Conservation (phyloP, 2,888 invertebrate species). For the Pseudoips prasinana region DNA sequence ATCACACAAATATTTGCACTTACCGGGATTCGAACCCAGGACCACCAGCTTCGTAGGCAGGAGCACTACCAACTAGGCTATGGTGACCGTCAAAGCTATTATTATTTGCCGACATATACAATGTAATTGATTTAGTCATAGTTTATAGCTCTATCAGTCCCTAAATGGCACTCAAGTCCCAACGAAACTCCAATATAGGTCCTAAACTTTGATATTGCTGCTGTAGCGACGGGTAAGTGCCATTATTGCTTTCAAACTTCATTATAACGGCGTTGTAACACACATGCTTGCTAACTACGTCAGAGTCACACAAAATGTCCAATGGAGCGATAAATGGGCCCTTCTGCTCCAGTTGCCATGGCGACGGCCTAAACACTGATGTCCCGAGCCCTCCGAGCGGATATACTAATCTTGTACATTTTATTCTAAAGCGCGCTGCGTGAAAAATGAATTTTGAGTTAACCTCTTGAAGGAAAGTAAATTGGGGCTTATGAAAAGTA, state of each 20-base stretch:
- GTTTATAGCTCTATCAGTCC: too few species aligned
- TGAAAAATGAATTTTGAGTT: slow-evolving; percentile 65
- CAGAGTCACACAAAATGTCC: slow-evolving; percentile 57
- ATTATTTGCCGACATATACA: too few species aligned
- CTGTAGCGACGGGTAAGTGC: slow-evolving; percentile 13
- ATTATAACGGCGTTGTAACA: slow-evolving; percentile 51
- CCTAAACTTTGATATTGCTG: slow-evolving; percentile 21
- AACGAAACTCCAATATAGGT: slow-evolving; percentile 7
- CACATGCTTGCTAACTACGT: slow-evolving; percentile 53
- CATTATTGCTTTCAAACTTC: slow-evolving; percentile 40
- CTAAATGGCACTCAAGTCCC: too few species aligned
- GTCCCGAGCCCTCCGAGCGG: slow-evolving; percentile 34
- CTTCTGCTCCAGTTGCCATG: slow-evolving; percentile 69
- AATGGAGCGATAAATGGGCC: slow-evolving; percentile 71
- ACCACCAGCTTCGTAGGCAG: too few species aligned
- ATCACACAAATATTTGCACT: too few species aligned
- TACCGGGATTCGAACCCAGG: too few species aligned
- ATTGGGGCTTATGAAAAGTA: slow-evolving; percentile 40
- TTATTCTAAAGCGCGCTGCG: slow-evolving; percentile 47
- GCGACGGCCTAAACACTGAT: slow-evolving; percentile 57
- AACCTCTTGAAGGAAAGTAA: slow-evolving; percentile 41
- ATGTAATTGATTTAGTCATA: too few species aligned
- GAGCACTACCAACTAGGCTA: too few species aligned
- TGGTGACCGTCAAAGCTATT: too few species aligned
- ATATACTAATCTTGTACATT: slow-evolving; percentile 61